A percentile compares a stretch with the other conserved stretches of the same genome.
Evolutionary conservation across 1,140 invertebrate genomes (phyloP).

Genomic region (Acyrthosiphon pisum): DNA sequence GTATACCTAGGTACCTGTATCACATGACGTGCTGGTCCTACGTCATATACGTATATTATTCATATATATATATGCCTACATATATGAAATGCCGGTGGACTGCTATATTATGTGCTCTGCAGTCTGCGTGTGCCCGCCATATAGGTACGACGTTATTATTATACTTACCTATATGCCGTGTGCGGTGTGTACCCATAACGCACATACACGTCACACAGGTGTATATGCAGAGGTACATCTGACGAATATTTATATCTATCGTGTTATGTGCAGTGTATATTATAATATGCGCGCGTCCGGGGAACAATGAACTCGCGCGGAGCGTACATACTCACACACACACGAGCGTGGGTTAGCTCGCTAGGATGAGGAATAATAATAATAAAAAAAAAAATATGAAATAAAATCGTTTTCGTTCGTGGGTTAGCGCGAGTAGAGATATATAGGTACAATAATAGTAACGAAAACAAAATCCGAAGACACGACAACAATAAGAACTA

Average conservation of each 20-base stretch:
- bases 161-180: neutral
- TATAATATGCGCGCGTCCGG: slow-evolving; percentile 21
- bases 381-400: slow-evolving; percentile 6
- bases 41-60: no score
- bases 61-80: no score
- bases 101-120: no score
- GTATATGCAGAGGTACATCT: neutral
- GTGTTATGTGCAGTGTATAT: slow-evolving; percentile 4
- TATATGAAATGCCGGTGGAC: neutral
- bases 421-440: slow-evolving; percentile 21
- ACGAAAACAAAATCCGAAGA: slow-evolving; percentile 43
- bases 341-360: slow-evolving; percentile 36
- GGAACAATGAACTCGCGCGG: slow-evolving; percentile 48
- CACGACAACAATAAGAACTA: slow-evolving; percentile 49
- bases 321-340: neutral
- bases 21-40: neutral
- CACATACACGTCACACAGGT: neutral
- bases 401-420: slow-evolving; percentile 46
- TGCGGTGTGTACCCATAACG: neutral
- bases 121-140: neutral
- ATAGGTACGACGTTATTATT: neutral
- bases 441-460: slow-evolving; percentile 26
- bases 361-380: slow-evolving; percentile 9
- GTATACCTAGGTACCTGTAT: neutral
- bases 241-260: slow-evolving; percentile 41